Base-by-base conservation (phyloP, 2,888 invertebrate genomes). In the Eupithecia centaureata region DNA sequence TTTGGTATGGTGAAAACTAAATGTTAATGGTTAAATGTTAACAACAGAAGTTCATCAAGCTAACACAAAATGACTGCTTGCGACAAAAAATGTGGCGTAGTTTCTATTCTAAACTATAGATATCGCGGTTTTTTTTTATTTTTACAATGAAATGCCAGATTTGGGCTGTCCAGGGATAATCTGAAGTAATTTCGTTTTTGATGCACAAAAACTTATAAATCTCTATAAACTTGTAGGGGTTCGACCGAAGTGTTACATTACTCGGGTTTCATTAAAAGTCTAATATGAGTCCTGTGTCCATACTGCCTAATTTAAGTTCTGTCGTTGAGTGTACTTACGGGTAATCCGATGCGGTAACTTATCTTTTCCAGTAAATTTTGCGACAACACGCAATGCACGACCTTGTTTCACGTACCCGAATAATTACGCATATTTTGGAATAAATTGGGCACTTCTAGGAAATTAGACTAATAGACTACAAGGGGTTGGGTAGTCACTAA, bases 351-450 rank as follows among this genome's bases (percentile, higher is more conserved):
- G 71, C 72, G 68, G 71, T 71, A 72, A 71, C 73, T 74, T 76
- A 77, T 76, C 78, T 77, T 74, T 76, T 73, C 66, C 73, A 73
- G 74, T 70, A 80, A 84, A 86, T 86, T 82, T 85, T 67, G 79
- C 77, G 73, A 78, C 66, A 73, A 70, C 86, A 86, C 86, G 87
- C 86, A 82, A 86, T 61, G 62, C 25, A 63, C 63, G 74, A 73
- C 76, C 76, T 76, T 74, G 74, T 65, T 73, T 68, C 58, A 64
- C 42, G 52, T 68, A 63, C 68, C 60, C 42, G 58, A 57, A 63
- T 71, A 67, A 52, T 68, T 71, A 68, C 63, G 61, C 64, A 66
- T 66, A 63, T 66, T 68, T 68, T 52, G 52, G 30, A 33, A 56
- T 67, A 71, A 65, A 27, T 61, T 61, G 15, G 57, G 18, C 62